Evolutionary conservation across 2,888 invertebrate species (phyloP), one percentile per base, ranked within the genome.

Genomic region (Uloborus plumipes): DNA sequence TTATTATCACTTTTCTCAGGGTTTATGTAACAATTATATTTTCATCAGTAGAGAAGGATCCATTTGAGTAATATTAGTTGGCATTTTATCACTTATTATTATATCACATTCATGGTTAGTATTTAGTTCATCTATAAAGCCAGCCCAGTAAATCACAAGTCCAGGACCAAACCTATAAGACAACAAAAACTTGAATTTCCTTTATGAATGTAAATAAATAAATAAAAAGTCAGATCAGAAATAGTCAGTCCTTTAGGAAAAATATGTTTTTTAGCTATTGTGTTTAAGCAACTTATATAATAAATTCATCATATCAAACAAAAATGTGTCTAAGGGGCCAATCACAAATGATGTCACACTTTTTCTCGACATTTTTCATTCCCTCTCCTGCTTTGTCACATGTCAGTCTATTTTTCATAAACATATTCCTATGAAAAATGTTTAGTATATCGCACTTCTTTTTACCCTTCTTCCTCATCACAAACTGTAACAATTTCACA

Each of bases 141-240:
- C 97, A 91, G 96, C 95, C 98, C 98, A 98, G 89, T 98, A 98
- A 86, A 98, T 97, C 0, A 98, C 95, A 86, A 97, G 91, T 0
- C 97, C 98, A 50, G 97, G 93, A 1, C 98, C 98, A 91, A 97
- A 98, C 88, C 97, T 92, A 86, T 4, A 85, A 85, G 39, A 0
- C 39, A 31, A 55, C 9, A 16, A 18, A 55, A 55, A 18, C 20
- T 9, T 18, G 20, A 55, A 14, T 18, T 18, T 16, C 20, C 55
- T 16, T 15, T 0, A 55, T 55, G 11, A 11, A n/a, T 18, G 6
- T n/a, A 11, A 18, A 55, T 1, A 20, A 55, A 55, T 18, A n/a
- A 18, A 18, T 55, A 16, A 18, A 55, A 55, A 55, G 9, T n/a
- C 9, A 55, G n/a, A 39, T 4, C 39, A 39, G 2, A 26, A 39